Conservation (phyloP, 2,888 invertebrate genomes). For the Ophion ellenae region DNA sequence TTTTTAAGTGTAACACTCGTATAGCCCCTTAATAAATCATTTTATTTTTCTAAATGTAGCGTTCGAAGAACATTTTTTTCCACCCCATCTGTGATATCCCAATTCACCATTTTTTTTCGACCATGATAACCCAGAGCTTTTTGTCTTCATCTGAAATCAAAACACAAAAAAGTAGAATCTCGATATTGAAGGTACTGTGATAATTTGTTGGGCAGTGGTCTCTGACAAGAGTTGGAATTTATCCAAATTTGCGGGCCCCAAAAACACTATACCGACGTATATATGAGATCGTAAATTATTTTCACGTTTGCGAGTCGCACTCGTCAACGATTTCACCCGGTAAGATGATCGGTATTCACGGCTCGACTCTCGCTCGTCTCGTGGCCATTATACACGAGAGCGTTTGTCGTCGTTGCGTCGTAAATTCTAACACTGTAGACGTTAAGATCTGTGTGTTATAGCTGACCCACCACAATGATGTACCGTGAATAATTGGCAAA, state of each 20-base stretch:
- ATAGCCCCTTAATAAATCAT: too few relatives aligned
- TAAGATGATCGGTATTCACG: conserved; percentile 39
- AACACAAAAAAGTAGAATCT: too few relatives aligned
- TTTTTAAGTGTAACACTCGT: too few relatives aligned
- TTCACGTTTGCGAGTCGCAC: conserved; percentile 65
- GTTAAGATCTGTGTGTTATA: conserved; percentile 3
- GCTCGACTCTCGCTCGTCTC: conserved; percentile 42
- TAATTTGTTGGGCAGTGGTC: too few relatives aligned
- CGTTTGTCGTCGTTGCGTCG: conserved; percentile 46
- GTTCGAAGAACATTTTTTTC: not conserved
- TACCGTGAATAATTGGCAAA: conserved; percentile 60
- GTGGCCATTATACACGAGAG: conserved; percentile 42
- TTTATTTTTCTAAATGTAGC: not conserved
- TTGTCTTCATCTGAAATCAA: not conserved
- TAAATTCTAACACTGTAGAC: conserved; percentile 36
- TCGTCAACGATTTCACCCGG: conserved; percentile 56
- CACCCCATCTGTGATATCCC: too few relatives aligned
- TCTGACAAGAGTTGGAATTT: not conserved
- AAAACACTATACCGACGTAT: conserved; percentile 27
- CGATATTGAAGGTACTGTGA: too few relatives aligned
- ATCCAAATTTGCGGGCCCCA: not conserved
- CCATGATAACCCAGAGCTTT: not conserved
- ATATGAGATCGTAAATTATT: conserved; percentile 67
- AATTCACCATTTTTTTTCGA: not conserved
- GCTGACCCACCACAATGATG: conserved; percentile 46